Conservation (phyloP, 2,888 invertebrate genomes). For the Ochropleura leucogaster region DNA sequence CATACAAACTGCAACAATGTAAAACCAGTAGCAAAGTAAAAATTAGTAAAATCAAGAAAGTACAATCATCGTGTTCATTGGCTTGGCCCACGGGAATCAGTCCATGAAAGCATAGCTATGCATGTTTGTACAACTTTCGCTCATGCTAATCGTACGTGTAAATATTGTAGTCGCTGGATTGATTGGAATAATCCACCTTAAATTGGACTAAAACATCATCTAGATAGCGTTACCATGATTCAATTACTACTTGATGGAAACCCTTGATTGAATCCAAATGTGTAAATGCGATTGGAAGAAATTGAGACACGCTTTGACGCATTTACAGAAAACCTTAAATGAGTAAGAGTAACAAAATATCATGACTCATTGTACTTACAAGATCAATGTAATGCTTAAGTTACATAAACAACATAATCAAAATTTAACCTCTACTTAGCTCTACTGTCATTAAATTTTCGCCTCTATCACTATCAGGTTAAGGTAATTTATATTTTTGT, state of each 20-base stretch:
- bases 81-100: constrained; percentile 69
- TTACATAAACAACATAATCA: constrained; percentile 56
- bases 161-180: constrained; percentile 39
- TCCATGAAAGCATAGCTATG: constrained; percentile 71
- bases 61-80: constrained; percentile 71
- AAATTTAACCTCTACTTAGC: constrained; percentile 1
- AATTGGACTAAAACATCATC: not conserved
- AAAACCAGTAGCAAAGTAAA: constrained; percentile 34
- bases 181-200: constrained; percentile 18
- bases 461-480: constrained; percentile 31
- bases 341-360: constrained; percentile 43
- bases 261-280: too few relatives aligned
- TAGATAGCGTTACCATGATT: not conserved
- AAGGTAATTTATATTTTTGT: constrained; percentile 29
- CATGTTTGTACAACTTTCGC: constrained; percentile 70
- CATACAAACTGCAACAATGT: constrained; percentile 33
- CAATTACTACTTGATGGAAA: not conserved
- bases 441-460: constrained; percentile 37
- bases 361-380: constrained; percentile 45
- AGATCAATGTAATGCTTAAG: constrained; percentile 62
- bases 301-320: not conserved
- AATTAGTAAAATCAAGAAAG: constrained; percentile 68
- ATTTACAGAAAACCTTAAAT: constrained; percentile 8
- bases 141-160: constrained; percentile 64
- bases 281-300: not conserved